These are phyloP conservation scores for Amphipoea lucens DNA, from an alignment of 2,888 invertebrate genomes.

Conservation along the genomic window DNA sequence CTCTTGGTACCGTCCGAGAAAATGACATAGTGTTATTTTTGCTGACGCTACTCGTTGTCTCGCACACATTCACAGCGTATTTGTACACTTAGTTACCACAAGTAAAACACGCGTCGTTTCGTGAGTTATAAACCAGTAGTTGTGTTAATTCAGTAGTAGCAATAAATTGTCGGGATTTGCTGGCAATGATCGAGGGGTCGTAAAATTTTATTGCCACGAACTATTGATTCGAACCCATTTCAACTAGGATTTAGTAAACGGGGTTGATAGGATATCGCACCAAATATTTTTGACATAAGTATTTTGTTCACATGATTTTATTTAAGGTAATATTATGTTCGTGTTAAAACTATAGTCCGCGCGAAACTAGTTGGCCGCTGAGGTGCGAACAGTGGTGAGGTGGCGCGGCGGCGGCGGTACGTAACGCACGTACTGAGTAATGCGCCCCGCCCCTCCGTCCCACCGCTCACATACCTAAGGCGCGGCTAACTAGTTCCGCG, in stretches of 20 bases:
- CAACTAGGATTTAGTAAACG: slow-evolving; percentile 4
- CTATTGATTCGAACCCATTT: slow-evolving; percentile 27
- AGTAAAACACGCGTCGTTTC: background rate
- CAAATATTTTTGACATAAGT: background rate
- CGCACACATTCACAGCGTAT: background rate
- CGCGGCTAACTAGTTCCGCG: too few species aligned
- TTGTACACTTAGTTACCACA: background rate
- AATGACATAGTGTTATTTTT: background rate
- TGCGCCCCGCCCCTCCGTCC: too few species aligned
- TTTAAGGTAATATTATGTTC: background rate
- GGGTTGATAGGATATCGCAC: background rate
- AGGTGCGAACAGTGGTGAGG: too few species aligned
- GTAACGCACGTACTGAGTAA: too few species aligned
- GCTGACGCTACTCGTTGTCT: background rate
- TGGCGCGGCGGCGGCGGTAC: too few species aligned
- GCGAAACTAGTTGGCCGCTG: too few species aligned
- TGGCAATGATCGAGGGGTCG: slow-evolving; percentile 13
- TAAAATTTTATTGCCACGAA: slow-evolving; percentile 29
- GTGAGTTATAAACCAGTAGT: background rate
- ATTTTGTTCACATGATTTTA: background rate
- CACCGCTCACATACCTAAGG: too few species aligned
- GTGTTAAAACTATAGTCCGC: background rate
- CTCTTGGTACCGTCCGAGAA: background rate
- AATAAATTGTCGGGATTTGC: slow-evolving; percentile 23
- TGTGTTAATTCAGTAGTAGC: background rate